Conservation (phyloP, 2,888 invertebrate genomes). For the Galerucella calmariensis region DNA sequence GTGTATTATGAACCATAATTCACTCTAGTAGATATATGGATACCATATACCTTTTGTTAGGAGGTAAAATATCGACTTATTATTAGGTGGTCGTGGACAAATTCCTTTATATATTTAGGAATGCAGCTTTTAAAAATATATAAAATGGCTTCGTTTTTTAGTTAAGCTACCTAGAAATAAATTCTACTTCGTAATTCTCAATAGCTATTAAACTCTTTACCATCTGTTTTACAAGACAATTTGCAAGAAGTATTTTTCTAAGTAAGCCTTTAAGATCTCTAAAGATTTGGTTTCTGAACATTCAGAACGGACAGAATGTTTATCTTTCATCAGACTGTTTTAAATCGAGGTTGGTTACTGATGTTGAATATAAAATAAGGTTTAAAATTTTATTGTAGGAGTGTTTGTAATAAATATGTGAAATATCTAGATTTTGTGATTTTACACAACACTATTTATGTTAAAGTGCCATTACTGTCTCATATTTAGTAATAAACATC, state of each 20-base stretch:
- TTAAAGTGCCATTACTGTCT: slow-evolving; percentile 31
- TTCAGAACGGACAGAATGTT: slow-evolving; percentile 12
- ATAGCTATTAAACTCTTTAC: not conserved
- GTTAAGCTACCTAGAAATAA: not conserved
- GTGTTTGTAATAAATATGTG: slow-evolving; percentile 30
- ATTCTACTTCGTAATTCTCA: not conserved
- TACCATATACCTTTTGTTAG: too few species aligned
- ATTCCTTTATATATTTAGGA: not conserved
- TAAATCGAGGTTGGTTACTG: slow-evolving; percentile 24
- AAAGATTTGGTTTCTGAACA: slow-evolving; percentile 14
- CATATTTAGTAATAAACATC: slow-evolving; percentile 28
- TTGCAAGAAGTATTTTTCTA: slow-evolving; percentile 3
- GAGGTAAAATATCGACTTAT: too few species aligned
- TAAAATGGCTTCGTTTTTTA: not conserved
- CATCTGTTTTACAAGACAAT: slow-evolving; percentile 1
- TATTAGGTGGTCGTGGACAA: too few species aligned
- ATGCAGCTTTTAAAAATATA: not conserved
- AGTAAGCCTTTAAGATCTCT: not conserved
- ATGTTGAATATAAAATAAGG: slow-evolving; percentile 31
- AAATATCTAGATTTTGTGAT: slow-evolving; percentile 35
- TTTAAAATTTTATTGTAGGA: slow-evolving; percentile 30
- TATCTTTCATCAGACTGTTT: slow-evolving; percentile 23
- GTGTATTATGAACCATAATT: too few species aligned
- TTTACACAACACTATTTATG: slow-evolving; percentile 29
- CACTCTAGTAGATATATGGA: too few species aligned